Evolutionary conservation across 2,113 vertebrate genomes (phyloP).

Genomic region (Oreochromis tanganicae): DNA sequence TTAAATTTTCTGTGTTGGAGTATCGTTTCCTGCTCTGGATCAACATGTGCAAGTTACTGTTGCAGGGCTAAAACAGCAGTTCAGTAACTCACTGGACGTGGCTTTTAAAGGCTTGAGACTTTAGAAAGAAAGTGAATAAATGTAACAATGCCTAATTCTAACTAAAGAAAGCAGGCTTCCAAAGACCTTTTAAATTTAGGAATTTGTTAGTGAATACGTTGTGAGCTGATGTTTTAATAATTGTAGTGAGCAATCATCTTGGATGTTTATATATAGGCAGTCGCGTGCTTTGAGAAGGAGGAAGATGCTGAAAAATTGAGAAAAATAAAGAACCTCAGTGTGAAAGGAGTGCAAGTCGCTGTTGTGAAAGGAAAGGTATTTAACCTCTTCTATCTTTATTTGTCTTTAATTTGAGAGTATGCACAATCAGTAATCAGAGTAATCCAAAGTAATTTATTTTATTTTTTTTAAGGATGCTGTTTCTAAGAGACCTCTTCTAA

Average conservation of each 20-base stretch:
- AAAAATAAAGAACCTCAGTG: not conserved
- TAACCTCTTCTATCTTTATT: not conserved
- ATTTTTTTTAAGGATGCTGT: not conserved
- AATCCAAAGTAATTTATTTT: not conserved
- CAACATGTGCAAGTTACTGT: not conserved
- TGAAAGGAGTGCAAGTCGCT: slow-evolving; percentile 24
- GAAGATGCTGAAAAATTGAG: slow-evolving; percentile 64
- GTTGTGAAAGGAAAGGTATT: slow-evolving; percentile 37
- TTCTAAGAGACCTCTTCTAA: not conserved
- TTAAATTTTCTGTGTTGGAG: not conserved
- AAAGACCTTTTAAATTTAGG: not conserved
- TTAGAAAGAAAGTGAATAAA: not conserved
- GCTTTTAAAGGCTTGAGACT: not conserved
- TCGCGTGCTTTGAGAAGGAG: slow-evolving; percentile 52
- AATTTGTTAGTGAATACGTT: not conserved
- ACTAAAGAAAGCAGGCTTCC: not conserved
- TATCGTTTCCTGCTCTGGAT: not conserved
- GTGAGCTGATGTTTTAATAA: not conserved
- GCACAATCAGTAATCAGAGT: not conserved
- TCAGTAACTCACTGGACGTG: not conserved
- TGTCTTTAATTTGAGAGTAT: not conserved
- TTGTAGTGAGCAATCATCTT: not conserved
- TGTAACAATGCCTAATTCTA: not conserved
- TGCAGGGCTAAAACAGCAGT: not conserved
- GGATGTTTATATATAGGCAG: slow-evolving; percentile 42